Evolutionary conservation across 1,140 invertebrate species (phyloP), one percentile per base, ranked within the genome.

Genomic region (Geopemphigus sp.): DNA sequence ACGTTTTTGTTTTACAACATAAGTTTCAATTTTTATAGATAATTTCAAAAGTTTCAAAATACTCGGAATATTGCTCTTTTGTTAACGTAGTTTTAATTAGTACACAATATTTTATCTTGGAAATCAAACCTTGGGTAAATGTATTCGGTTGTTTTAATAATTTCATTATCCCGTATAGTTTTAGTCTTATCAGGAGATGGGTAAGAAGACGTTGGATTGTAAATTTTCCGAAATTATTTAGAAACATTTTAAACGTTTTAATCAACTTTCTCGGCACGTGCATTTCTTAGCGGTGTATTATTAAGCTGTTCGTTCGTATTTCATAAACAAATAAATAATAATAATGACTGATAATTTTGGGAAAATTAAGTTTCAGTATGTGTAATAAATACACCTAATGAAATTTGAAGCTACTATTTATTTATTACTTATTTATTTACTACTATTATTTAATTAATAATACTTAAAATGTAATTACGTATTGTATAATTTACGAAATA

Each of bases 401-500:
- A 39, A 39, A 39, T 39, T 39, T n/a, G n/a, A n/a, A n/a, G n/a
- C n/a, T n/a, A n/a, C n/a, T n/a, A n/a, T n/a, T n/a, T n/a, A n/a
- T n/a, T n/a, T n/a, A n/a, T n/a, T n/a, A n/a, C n/a, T n/a, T n/a
- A n/a, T n/a, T n/a, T n/a, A n/a, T n/a, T n/a, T n/a, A n/a, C n/a
- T n/a, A n/a, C n/a, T n/a, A n/a, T n/a, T n/a, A n/a, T n/a, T n/a
- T n/a, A n/a, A n/a, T n/a, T n/a, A n/a, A n/a, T n/a, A n/a, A n/a
- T n/a, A n/a, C n/a, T n/a, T 24, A 64, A 64, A n/a, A 17, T 32
- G n/a, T n/a, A n/a, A 39, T 5, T 64, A 64, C n/a, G n/a, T n/a
- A n/a, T n/a, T n/a, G 29, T 45, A 45, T 45, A 64, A 64, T 64
- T 32, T 32, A 45, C 39, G 39, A n/a, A 64, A 64, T 39, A 64